Percentiles rank a stretch among this genome's conserved stretches.
Conservation (phyloP, 2,113 vertebrate species). For the Pteruthius melanotis region DNA sequence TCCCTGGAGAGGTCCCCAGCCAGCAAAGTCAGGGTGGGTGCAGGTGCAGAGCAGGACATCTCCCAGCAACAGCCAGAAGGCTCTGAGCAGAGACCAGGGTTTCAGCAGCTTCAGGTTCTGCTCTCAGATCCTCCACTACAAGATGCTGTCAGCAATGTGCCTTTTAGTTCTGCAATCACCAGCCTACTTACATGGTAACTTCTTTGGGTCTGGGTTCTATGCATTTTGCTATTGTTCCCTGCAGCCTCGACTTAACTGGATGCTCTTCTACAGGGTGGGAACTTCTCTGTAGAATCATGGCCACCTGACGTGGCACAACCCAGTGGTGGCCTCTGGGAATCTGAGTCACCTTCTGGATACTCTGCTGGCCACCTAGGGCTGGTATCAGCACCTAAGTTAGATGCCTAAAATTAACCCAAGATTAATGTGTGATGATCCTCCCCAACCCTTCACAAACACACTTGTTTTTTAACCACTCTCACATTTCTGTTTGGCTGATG, state of each 20-base stretch:
- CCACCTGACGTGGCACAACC: not conserved
- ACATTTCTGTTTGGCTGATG: not conserved
- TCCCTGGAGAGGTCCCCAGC: not conserved
- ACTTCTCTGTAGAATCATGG: fast-evolving
- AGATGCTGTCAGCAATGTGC: fast-evolving
- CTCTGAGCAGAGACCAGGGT: not conserved
- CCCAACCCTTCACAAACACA: not conserved
- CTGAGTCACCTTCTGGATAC: not conserved
- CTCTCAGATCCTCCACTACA: not conserved
- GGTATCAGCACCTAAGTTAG: not conserved
- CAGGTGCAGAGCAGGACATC: not conserved
- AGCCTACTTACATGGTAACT: not conserved
- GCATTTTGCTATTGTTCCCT: not conserved
- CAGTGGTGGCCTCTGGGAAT: not conserved
- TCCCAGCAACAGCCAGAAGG: not conserved
- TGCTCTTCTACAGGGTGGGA: not conserved
- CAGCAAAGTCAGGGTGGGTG: not conserved
- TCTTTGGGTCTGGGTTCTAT: not conserved
- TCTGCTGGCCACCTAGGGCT: not conserved
- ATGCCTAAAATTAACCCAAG: not conserved
- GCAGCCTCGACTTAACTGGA: not conserved
- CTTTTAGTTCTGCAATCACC: not conserved
- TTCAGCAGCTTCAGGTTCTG: not conserved
- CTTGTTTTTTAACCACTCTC: not conserved
- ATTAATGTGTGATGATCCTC: not conserved